Evolutionary conservation across 2,797 vertebrate species (phyloP).

Genomic region (Amblyraja radiata): DNA sequence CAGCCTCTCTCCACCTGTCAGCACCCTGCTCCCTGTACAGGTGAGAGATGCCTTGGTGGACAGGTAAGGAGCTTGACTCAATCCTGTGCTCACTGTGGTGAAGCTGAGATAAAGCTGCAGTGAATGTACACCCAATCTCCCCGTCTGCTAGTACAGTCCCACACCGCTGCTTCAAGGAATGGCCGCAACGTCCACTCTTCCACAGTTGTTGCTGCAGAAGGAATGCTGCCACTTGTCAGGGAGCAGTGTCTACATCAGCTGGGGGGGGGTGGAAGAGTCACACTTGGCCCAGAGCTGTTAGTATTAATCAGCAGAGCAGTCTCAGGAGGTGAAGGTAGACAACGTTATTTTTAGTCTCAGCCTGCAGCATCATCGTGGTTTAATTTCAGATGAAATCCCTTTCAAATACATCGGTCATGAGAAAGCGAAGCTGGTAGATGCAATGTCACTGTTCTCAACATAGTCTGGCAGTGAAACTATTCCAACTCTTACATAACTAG

Average conservation of each 20-base stretch:
- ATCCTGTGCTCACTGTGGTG: conserved; percentile 44
- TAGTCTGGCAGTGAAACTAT: not conserved
- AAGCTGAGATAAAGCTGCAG: not conserved
- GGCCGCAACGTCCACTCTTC: conserved; percentile 45
- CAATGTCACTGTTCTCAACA: not conserved
- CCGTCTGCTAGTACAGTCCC: conserved; percentile 69
- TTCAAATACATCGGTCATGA: not conserved
- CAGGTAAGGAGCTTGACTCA: conserved; percentile 53
- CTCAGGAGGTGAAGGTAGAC: not conserved
- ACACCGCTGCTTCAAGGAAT: conserved; percentile 69
- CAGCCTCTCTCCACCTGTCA: not conserved
- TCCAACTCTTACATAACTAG: not conserved
- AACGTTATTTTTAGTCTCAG: not conserved
- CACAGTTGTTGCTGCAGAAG: no score
- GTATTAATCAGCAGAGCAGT: not conserved
- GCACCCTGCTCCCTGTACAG: conserved; percentile 41
- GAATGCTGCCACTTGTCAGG: no score
- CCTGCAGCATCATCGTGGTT: not conserved
- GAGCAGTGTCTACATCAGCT: no score
- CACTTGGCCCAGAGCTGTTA: no score
- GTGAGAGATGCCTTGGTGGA: conserved; percentile 43
- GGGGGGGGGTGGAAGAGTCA: no score
- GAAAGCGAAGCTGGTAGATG: not conserved
- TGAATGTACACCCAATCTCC: not conserved
- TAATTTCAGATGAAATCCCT: not conserved